Evolutionary conservation across 2,113 vertebrate species (phyloP).

Genomic region (Mormyrus lacerda): DNA sequence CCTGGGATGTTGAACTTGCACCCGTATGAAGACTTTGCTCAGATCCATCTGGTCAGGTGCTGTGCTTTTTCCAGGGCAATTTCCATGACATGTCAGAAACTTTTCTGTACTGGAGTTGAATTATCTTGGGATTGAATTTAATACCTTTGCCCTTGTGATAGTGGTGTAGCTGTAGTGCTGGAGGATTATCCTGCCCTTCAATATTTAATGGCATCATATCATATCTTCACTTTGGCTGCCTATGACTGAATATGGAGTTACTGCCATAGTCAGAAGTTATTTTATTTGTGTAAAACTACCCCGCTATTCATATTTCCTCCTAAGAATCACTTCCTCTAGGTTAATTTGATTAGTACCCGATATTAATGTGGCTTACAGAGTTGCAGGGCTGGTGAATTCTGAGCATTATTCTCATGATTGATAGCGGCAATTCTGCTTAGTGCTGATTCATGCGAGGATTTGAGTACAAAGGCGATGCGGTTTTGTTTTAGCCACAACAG

Average conservation of each 20-base stretch:
- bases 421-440: not conserved
- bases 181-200: not conserved
- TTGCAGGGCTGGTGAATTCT: not conserved
- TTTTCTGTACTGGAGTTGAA: not conserved
- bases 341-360: not conserved
- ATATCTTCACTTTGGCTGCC: not conserved
- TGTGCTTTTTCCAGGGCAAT: not conserved
- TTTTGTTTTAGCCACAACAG: not conserved
- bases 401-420: not conserved
- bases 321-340: not conserved
- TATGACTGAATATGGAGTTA: conserved; percentile 11
- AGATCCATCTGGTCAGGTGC: not conserved
- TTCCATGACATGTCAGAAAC: not conserved
- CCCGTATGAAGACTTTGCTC: not conserved
- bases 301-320: not conserved
- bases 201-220: conserved; percentile 7
- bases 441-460: not conserved
- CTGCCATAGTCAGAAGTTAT: not conserved
- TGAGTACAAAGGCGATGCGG: not conserved
- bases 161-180: not conserved
- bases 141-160: conserved; percentile 1
- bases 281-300: conserved; percentile 5
- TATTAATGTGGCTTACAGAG: not conserved
- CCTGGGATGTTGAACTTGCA: not conserved
- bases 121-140: not conserved